Evolutionary conservation across 2,113 vertebrate genomes (phyloP), one percentile per base, ranked within the genome.

Genomic region (Hymenochirus boettgeri): DNA sequence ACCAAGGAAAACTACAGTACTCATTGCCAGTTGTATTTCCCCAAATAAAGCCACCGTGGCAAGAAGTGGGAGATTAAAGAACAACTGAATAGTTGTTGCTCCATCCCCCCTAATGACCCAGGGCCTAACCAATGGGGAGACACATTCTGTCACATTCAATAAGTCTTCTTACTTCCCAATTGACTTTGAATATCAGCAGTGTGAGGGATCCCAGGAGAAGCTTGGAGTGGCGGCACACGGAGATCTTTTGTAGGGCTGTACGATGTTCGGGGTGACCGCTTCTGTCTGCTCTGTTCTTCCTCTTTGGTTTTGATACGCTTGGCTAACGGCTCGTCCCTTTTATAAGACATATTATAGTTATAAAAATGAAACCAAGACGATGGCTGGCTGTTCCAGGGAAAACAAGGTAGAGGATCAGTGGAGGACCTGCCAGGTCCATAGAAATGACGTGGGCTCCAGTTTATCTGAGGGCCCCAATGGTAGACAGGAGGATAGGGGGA

Each of bases 231-330:
- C 65, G 39, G 57, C 2, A 57, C 13, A 1, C 65, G 57, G 27
- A 53, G 21, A 65, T 75, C 73, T 69, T 52, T 71, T 55, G 72
- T 72, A 72, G 71, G 69, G 73, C 33, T 0, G 70, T 57, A 58
- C 4, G 42, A 25, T 50, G 23, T 37, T 11, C 59, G 39, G 2
- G 31, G 3, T 22, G 27, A 59, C 23, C 17, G 3, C 7, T 52
- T 58, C 2, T 23, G 11, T 6, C 23, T 60, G 61, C 55, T 8
- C 1, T 63, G 37, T 67, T 51, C 62, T 69, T 83, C 80, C 70
- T 77, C 79, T 25, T 65, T 52, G 7, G 77, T 72, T 72, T 80
- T 91, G 72, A 82, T 88, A 65, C 86, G 86, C 77, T 97, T 98
- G 25, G 70, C 71, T 10, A 86, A 73, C 29, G 91, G 91, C 37